Evolutionary conservation across 2,888 invertebrate genomes (phyloP), one percentile per base, ranked within the genome.

Genomic region (Monoplex corrugatus): DNA sequence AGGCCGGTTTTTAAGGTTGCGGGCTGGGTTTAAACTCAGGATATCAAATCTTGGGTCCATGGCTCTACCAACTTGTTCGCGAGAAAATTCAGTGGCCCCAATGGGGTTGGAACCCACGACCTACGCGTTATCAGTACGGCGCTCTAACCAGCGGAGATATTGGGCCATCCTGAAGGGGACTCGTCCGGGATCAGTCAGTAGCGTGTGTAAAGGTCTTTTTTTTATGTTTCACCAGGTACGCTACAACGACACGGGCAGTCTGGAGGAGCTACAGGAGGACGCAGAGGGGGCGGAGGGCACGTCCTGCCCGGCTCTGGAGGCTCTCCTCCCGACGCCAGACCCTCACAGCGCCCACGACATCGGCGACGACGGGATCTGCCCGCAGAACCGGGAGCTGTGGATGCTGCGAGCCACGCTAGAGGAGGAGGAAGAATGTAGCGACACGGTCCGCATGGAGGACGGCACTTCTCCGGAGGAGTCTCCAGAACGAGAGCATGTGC

Each of bases 201-300:
- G n/a, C n/a, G n/a, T n/a, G n/a, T n/a, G n/a, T n/a, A n/a, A n/a
- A n/a, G n/a, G n/a, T n/a, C n/a, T n/a, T n/a, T n/a, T n/a, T n/a
- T n/a, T n/a, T n/a, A 6, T 83, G 83, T 83, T 10, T 43, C 91
- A 92, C 85, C 94, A 94, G 93, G 96, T 96, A 40, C 93, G 96
- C 35, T 96, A 96, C 94, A 96, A 96, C 92, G 96, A 96, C 92
- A 96, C 96, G 28, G 96, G 96, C 32, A 96, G 96, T 91, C 94
- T 96, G 72, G 96, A 96, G 92, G 96, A 96, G 91, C 94, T 96
- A 78, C 95, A 96, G 90, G 96, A 96, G 72, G 95, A 95, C 19
- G 91, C 93, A 35, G 88, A 92, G 16, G 92, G 92, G 63, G 92
- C 92, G 45, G 78, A 80, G 43, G 78, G 78, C 78, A 91, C 91